A percentile compares a stretch with the other conserved stretches of the same genome.
Evolutionary conservation across 1,140 invertebrate species (phyloP).

Genomic region (Mactra quadrangularis): DNA sequence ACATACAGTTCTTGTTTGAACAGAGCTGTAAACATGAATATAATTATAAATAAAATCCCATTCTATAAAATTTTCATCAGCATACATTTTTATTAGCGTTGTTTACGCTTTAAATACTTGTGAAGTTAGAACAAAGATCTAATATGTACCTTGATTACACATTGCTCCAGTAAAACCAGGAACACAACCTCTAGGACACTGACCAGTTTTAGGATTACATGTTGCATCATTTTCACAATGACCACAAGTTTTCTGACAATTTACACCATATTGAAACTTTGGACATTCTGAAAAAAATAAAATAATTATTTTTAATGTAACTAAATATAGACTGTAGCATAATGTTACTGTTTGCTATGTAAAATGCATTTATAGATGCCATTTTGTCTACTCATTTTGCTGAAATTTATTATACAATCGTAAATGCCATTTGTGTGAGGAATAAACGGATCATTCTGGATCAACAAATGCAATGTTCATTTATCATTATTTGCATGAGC

Average conservation of each 20-base stretch:
- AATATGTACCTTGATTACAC: slow-evolving; percentile 67
- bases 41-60: too few relatives aligned
- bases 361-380: not conserved
- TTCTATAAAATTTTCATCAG: too few relatives aligned
- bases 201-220: slow-evolving; percentile 67
- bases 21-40: too few relatives aligned
- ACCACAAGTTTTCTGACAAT: slow-evolving; percentile 70
- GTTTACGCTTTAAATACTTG: too few relatives aligned
- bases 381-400: not conserved
- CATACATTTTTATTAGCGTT: too few relatives aligned
- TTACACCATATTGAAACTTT: slow-evolving; percentile 64
- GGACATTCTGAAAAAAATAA: slow-evolving; percentile 69
- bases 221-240: slow-evolving; percentile 68
- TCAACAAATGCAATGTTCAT: too few relatives aligned
- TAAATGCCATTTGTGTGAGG: too few relatives aligned
- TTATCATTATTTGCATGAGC: too few relatives aligned
- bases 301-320: not conserved
- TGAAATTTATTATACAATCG: too few relatives aligned
- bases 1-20: too few relatives aligned
- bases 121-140: too few relatives aligned
- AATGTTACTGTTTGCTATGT: not conserved
- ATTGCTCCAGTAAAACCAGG: slow-evolving; percentile 63
- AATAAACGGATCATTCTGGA: too few relatives aligned
- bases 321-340: not conserved
- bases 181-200: slow-evolving; percentile 66